Evolutionary conservation across 92 coral and sea anemone species (phyloP).

Genomic region (Epizoanthus ramosus): DNA sequence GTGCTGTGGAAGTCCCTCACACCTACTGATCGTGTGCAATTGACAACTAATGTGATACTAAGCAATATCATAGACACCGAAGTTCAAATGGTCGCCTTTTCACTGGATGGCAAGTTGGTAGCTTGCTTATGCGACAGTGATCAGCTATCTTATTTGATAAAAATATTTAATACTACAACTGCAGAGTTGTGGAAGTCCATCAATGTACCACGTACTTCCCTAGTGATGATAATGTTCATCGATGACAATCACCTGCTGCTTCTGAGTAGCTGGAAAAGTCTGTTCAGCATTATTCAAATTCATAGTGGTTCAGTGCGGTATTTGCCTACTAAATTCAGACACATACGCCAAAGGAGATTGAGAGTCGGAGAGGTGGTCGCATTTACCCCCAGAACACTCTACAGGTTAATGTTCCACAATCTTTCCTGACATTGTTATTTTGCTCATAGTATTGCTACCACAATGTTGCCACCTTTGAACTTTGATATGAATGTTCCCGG

Average conservation of each 20-base stretch:
- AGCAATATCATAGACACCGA: no score
- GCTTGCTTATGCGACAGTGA: neutral
- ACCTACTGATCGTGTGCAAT: neutral
- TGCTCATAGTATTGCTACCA: no score
- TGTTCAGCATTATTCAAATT: neutral
- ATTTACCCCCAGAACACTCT: neutral
- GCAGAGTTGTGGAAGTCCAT: neutral
- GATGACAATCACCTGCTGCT: neutral
- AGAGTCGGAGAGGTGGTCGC: neutral
- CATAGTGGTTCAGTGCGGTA: neutral
- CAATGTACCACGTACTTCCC: no score
- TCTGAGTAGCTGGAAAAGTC: neutral
- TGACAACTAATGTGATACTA: no score
- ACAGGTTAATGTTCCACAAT: neutral
- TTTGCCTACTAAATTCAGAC: neutral
- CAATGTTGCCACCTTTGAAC: no score
- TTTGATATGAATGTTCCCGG: no score
- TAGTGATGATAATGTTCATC: neutral
- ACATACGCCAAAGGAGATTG: neutral
- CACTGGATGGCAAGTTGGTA: neutral
- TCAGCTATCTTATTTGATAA: neutral
- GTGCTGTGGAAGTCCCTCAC: neutral
- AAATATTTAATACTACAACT: neutral
- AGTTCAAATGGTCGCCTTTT: no score
- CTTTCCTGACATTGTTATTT: neutral